Evolutionary conservation across 2,888 invertebrate species (phyloP), one percentile per base, ranked within the genome.

Genomic region (Archips xylosteana): DNA sequence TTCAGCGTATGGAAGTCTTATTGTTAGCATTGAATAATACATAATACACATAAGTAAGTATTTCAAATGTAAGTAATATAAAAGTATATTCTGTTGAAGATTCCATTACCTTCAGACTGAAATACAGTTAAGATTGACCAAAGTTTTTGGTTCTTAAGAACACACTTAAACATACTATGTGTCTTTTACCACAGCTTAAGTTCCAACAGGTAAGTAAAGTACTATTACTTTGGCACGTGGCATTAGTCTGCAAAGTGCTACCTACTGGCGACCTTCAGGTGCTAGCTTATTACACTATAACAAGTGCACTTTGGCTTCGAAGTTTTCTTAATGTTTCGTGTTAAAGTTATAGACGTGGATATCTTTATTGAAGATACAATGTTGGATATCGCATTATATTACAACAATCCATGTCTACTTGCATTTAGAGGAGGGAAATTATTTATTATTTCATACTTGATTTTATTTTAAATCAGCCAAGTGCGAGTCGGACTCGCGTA

Each of bases 301-400:
- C 49, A 39, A 23, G 67, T 32, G 67, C 72, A 68, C 67, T 72
- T 62, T 68, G 67, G 62, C 67, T 72, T 72, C 36, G 34, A 54
- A 62, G 23, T 59, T 62, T 57, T 34, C 23, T 66, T 54, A 67
- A 72, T 47, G 47, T 23, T n/a, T n/a, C n/a, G 42, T 34, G 61
- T 66, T 62, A 45, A 54, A 59, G 39, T 60, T 71, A 9, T 9
- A 15, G 13, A 6, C 13, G 59, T 47, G 70, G 6, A 39, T 59
- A 64, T 39, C 10, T 9, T 3, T 1, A 57, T 57, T 10, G 57
- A 23, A 57, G n/a, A 57, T 57, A 45, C 49, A 47, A 47, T 47
- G 45, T 49, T 49, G 49, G 13, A 49, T n/a, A 49, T 39, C 39
- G 39, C 39, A 6, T 5, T 6, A 39, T 39, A 39, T 6, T 6